Evolutionary conservation across 2,888 invertebrate species (phyloP).

Genomic region (Ennomos fuscantarius): DNA sequence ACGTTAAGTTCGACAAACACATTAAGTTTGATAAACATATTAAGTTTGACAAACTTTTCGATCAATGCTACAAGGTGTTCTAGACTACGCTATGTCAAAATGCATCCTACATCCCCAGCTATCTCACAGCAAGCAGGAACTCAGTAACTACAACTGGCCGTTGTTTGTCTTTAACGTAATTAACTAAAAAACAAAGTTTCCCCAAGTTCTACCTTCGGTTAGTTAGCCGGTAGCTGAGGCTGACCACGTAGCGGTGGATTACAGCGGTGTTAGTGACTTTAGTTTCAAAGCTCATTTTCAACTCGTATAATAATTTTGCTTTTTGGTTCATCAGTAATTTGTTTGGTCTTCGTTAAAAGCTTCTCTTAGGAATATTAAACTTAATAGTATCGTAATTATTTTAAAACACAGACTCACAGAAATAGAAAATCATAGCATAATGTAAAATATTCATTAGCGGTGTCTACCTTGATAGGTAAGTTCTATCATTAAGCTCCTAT

Average conservation of each 20-base stretch:
- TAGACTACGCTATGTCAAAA: neutral
- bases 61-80: no score
- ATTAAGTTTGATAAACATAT: no score
- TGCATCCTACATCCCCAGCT: slow-evolving; percentile 6
- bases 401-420: no score
- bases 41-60: no score
- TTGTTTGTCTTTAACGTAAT: slow-evolving; percentile 60
- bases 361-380: neutral
- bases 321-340: neutral
- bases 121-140: slow-evolving; percentile 9
- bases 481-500: no score
- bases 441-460: no score
- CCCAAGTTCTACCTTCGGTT: slow-evolving; percentile 44
- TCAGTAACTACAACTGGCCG: slow-evolving; percentile 16
- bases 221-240: slow-evolving; percentile 36
- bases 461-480: no score
- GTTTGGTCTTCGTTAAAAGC: neutral
- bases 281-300: neutral
- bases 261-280: neutral
- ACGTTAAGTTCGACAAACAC: no score
- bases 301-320: neutral
- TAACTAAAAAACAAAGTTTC: slow-evolving; percentile 60
- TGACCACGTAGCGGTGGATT: slow-evolving; percentile 36
- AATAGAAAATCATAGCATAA: no score
- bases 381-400: no score